Conservation (phyloP, 2,797 vertebrate genomes). For the Schizopygopsis pylzovi region DNA sequence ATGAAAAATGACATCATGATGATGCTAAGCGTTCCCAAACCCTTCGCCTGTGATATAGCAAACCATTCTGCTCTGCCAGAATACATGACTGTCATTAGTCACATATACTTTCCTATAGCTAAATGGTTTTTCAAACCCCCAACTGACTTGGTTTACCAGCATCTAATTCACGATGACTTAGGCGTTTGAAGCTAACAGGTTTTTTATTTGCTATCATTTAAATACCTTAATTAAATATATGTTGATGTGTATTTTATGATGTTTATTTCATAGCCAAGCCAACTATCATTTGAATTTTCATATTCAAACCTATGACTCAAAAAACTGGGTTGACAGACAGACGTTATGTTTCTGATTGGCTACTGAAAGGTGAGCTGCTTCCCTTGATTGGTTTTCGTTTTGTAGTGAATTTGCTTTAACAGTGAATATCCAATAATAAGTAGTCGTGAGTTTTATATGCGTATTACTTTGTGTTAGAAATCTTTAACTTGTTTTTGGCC, state of each 20-base stretch:
- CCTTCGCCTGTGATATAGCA: background rate
- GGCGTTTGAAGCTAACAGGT: no score
- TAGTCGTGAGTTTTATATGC: no score
- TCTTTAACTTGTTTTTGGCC: background rate
- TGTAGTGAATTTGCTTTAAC: background rate
- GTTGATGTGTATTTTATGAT: background rate
- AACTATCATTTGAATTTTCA: background rate
- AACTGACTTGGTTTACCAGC: background rate
- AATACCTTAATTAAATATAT: background rate
- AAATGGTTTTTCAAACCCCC: background rate
- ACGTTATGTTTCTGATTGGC: background rate
- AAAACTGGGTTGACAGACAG: background rate
- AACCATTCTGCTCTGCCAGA: background rate
- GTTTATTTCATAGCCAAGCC: background rate
- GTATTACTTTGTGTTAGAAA: background rate
- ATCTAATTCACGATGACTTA: background rate
- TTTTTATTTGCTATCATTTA: background rate
- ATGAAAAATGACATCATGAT: background rate
- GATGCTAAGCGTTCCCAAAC: background rate
- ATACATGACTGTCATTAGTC: background rate
- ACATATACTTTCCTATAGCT: no score
- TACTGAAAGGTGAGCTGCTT: background rate
- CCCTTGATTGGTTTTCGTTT: background rate
- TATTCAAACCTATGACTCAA: background rate
- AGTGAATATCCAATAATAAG: no score